Percentiles rank a stretch among this genome's conserved stretches.
Conservation (phyloP, 2,888 invertebrate species). For the Arenicola marina region DNA sequence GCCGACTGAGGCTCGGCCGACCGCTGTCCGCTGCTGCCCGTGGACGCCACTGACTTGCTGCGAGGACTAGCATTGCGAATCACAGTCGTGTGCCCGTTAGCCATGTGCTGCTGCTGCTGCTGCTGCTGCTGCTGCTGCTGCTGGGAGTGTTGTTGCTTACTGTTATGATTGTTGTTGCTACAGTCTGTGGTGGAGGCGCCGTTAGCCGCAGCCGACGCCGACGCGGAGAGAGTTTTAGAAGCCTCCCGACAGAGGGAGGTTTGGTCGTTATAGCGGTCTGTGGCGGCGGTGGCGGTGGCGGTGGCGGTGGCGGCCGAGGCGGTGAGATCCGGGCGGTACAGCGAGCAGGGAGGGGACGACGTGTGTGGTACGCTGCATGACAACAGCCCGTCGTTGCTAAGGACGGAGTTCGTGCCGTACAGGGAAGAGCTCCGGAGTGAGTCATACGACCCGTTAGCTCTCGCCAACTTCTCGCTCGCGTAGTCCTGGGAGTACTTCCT, state of each 20-base stretch:
- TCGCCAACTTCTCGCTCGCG: slow-evolving; percentile 32
- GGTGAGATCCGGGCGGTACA: slow-evolving; percentile 21
- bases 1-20: background rate
- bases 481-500: slow-evolving; percentile 44
- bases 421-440: slow-evolving; percentile 12
- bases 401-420: slow-evolving; percentile 15
- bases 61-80: slow-evolving; percentile 28
- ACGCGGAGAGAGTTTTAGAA: background rate
- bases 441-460: slow-evolving; percentile 45
- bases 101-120: slow-evolving; percentile 8
- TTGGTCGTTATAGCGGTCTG: slow-evolving; percentile 4
- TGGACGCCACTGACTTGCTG: background rate
- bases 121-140: slow-evolving; percentile 2
- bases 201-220: background rate
- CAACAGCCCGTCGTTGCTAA: slow-evolving; percentile 19
- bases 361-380: slow-evolving; percentile 11
- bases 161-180: too few species aligned
- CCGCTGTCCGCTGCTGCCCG: background rate
- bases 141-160: background rate
- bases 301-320: too few species aligned
- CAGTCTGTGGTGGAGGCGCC: slow-evolving; percentile 6
- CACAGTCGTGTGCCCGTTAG: slow-evolving; percentile 22
- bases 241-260: background rate
- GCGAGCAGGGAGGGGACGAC: slow-evolving; percentile 22
- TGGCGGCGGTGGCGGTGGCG: background rate